phyloP scores from a whole-genome alignment of 2,113 vertebrate genomes.

The Mobula hypostoma region DNA sequence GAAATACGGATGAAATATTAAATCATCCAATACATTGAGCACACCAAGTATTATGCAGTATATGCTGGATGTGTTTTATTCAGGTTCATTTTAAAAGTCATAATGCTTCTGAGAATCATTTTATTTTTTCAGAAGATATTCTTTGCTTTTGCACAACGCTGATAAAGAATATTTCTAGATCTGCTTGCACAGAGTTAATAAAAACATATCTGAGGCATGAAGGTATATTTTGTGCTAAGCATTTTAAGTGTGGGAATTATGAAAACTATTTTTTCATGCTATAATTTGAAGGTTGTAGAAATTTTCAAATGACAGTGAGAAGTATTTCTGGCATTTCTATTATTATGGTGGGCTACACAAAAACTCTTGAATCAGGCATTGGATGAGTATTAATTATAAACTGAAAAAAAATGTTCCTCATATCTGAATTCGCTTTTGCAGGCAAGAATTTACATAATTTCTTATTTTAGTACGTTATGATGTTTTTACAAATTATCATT shows the following conservation, averaged over 20 bases:
- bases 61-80: neutral
- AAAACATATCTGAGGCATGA: neutral
- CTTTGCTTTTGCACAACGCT: neutral
- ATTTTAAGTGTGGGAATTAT: neutral
- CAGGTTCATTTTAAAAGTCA: neutral
- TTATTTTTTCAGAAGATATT: neutral
- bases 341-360: neutral
- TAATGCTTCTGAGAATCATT: neutral
- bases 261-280: neutral
- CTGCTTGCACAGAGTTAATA: neutral
- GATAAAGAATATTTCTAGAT: neutral
- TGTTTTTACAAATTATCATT: neutral
- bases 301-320: neutral
- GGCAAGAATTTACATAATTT: neutral
- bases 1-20: neutral
- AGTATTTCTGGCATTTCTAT: neutral
- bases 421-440: neutral
- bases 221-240: neutral
- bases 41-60: neutral
- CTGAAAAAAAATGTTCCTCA: neutral
- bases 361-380: neutral
- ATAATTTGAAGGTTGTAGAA: neutral
- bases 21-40: neutral
- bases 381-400: constrained; percentile 15
- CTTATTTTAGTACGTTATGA: neutral